Evolutionary conservation across 2,888 invertebrate genomes (phyloP), one percentile per base, ranked within the genome.

Genomic region (Macrophya annulata): DNA sequence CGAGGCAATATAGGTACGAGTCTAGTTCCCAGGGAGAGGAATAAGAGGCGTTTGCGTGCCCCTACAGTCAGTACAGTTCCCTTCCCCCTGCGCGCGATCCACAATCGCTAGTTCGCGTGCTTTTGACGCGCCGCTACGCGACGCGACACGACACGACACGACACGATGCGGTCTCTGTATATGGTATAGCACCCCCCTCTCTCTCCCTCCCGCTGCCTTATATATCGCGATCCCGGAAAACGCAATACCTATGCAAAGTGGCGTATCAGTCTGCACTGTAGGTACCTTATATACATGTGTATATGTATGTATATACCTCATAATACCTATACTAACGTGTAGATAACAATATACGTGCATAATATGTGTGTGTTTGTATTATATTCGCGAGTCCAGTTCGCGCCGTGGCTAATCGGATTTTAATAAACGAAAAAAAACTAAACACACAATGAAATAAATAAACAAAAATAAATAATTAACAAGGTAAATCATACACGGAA

Each of bases 71-170:
- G 31, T 40, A 65, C n/a, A n/a, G n/a, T n/a, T n/a, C n/a, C 62
- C 48, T 31, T 31, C 1, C 3, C 31, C 31, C 31, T 3, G 31
- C 31, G 31, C 21, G 62, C 59, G 81, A 59, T 81, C n/a, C 31
- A 81, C 81, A 65, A 81, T 81, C 81, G 59, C 21, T 37, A 21
- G 55, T 62, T 81, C 81, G 81, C 81, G 81, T 81, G 81, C 81
- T 81, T 65, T 74, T 74, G 62, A 81, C 59, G 81, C 65, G 77
- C 37, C n/a, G 51, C 31, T 4, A 10, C 17, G 31, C 31, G 31
- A 31, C 31, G 3, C 31, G 31, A 31, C 31, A 31, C 31, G 31
- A 31, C 31, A 31, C 31, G 31, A 31, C 3, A 31, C 31, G 31
- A 31, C 31, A 31, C 31, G 1, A 31, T 5, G 25, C 10, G 10